These are phyloP conservation scores for Melopsittacus undulatus DNA, from an alignment of 2,797 vertebrate genomes.

Conservation along the genomic window DNA sequence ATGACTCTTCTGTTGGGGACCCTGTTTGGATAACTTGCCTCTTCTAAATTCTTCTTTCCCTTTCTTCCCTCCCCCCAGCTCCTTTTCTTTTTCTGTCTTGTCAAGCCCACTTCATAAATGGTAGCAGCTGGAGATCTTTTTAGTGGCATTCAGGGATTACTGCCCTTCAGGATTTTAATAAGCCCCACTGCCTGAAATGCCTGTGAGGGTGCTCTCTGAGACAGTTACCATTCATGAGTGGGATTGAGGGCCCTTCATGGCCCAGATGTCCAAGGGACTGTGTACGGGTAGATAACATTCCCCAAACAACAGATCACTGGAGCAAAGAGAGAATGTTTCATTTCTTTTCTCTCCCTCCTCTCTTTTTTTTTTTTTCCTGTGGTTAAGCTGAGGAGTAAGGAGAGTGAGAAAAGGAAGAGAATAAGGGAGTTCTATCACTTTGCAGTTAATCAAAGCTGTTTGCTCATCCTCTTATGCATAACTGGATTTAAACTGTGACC, in stretches of 20 bases:
- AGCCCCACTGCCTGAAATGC: constrained; percentile 77
- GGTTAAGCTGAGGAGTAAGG: not conserved
- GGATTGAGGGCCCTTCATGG: constrained; percentile 67
- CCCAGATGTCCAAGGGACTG: constrained; percentile 75
- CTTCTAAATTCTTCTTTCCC: constrained; percentile 68
- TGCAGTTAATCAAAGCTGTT: constrained; percentile 38
- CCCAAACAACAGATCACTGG: constrained; percentile 54
- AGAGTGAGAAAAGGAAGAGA: not conserved
- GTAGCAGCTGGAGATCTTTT: constrained; percentile 85
- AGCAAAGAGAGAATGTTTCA: constrained; percentile 26
- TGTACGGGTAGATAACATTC: constrained; percentile 24
- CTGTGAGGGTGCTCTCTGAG: constrained; percentile 80
- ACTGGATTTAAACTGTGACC: constrained; percentile 49
- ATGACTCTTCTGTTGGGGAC: constrained; percentile 58
- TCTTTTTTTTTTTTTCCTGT: not conserved
- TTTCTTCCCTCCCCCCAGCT: constrained; percentile 20
- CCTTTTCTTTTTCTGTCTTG: constrained; percentile 57
- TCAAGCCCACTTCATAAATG: constrained; percentile 82
- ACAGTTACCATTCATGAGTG: constrained; percentile 79
- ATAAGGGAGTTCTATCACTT: constrained; percentile 42
- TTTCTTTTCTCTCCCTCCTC: accelerated
- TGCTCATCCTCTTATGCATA: constrained; percentile 11
- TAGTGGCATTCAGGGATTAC: constrained; percentile 84
- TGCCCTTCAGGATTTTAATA: constrained; percentile 87
- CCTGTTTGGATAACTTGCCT: constrained; percentile 76